A percentile compares a stretch with the other conserved stretches of the same genome.
Conservation (phyloP, 2,113 vertebrate genomes). For the Tretioscincus oriximinensis region DNA sequence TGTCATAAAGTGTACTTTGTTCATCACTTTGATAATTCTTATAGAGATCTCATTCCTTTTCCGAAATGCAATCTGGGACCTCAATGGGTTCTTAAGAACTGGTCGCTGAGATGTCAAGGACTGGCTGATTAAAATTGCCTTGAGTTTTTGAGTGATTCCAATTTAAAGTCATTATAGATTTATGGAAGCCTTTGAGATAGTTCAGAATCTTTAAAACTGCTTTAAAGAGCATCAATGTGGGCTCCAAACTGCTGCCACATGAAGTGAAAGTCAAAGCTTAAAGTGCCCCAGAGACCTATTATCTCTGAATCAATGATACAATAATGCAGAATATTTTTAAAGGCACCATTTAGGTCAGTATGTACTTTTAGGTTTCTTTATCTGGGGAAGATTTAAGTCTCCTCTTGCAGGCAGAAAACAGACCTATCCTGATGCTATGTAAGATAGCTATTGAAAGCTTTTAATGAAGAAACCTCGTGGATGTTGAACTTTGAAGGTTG, state of each 20-base stretch:
- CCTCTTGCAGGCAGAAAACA: constrained; percentile 33
- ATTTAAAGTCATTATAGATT: constrained; percentile 50
- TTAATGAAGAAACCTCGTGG: constrained; percentile 29
- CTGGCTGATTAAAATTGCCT: constrained; percentile 25
- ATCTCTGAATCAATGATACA: constrained; percentile 48
- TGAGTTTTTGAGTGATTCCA: constrained; percentile 31
- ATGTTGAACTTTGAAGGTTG: not conserved
- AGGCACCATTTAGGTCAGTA: constrained; percentile 26
- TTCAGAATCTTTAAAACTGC: constrained; percentile 41
- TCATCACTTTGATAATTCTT: not conserved
- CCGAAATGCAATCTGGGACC: not conserved
- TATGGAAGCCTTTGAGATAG: constrained; percentile 44
- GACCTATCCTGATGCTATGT: constrained; percentile 15
- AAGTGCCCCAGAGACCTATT: constrained; percentile 42
- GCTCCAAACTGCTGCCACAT: constrained; percentile 28
- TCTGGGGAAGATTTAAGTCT: constrained; percentile 36
- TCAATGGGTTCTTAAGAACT: constrained; percentile 10
- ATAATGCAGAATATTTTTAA: constrained; percentile 55
- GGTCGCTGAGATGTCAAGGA: not conserved
- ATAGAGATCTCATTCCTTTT: not conserved
- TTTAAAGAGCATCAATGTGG: constrained; percentile 38
- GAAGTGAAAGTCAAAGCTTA: constrained; percentile 44
- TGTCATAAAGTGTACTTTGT: not conserved
- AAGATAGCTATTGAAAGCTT: constrained; percentile 20
- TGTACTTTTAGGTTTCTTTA: constrained; percentile 23